Conservation (phyloP, 2,797 vertebrate genomes). For the Chloroceryle inda region DNA sequence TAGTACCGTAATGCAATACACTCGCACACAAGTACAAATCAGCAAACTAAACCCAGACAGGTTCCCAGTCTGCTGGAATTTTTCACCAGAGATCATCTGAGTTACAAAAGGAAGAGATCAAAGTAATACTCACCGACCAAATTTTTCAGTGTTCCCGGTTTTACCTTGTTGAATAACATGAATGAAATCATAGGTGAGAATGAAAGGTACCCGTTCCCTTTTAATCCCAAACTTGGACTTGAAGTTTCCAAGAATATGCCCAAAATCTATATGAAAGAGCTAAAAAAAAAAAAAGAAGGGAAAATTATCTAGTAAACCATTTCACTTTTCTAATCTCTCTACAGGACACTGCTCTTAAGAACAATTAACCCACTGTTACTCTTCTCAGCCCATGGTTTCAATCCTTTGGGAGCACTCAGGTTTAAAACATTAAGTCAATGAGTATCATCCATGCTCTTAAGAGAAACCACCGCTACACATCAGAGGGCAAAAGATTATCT, state of each 20-base stretch:
- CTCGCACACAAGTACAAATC: background rate
- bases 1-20: background rate
- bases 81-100: background rate
- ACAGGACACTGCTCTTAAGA: background rate
- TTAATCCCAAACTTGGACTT: conserved; percentile 99
- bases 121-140: conserved; percentile 87
- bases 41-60: background rate
- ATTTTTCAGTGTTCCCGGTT: conserved; percentile 96
- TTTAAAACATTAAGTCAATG: background rate
- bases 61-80: background rate
- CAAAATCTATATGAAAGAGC: conserved; percentile 99
- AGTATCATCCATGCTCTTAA: rapidly evolving
- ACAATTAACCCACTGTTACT: background rate
- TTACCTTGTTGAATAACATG: conserved; percentile 99
- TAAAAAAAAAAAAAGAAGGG: conserved; percentile 60
- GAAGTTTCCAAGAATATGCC: conserved; percentile 98
- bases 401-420: background rate
- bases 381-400: background rate
- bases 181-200: conserved; percentile 99
- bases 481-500: background rate
- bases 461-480: background rate
- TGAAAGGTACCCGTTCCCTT: conserved; percentile 97
- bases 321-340: background rate
- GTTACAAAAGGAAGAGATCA: background rate
- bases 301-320: background rate